phyloP scores from a whole-genome alignment of 2,113 vertebrate genomes.

The Otis tarda region DNA sequence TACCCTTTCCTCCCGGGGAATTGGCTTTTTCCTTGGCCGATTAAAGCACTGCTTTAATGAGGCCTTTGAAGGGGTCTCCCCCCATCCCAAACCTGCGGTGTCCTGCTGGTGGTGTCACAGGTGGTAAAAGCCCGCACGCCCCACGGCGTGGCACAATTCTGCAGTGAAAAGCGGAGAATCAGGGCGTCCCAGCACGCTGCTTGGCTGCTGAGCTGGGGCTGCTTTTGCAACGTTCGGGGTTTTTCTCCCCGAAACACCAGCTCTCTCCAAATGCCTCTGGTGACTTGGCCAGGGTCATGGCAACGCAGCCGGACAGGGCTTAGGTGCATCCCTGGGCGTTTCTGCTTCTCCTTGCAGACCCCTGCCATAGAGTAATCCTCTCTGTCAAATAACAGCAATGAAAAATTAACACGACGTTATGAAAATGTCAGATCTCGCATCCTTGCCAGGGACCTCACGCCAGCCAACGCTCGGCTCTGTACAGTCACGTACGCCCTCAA shows the following conservation, averaged over 20 bases:
- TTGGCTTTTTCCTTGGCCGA: background rate
- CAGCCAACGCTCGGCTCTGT: background rate
- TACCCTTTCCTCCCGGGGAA: background rate
- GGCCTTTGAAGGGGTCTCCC: background rate
- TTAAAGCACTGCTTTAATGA: background rate
- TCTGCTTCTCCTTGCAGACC: background rate
- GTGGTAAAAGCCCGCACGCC: rapidly evolving
- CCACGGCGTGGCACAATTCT: rapidly evolving
- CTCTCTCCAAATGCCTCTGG: background rate
- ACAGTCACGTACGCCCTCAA: background rate
- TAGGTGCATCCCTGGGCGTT: too few relatives aligned
- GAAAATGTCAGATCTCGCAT: background rate
- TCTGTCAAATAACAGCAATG: background rate
- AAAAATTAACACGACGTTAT: background rate
- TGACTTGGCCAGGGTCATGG: background rate
- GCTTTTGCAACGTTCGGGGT: background rate
- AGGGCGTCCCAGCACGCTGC: background rate
- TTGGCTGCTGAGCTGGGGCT: background rate
- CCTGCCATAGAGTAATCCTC: background rate
- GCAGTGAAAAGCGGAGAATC: background rate
- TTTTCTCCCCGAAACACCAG: background rate
- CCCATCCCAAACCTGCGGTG: background rate
- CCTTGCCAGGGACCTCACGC: background rate
- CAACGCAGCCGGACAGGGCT: background rate
- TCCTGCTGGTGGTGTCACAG: too few relatives aligned